Base-by-base conservation (phyloP, 2,888 invertebrate species). In the Serripes groenlandicus region DNA sequence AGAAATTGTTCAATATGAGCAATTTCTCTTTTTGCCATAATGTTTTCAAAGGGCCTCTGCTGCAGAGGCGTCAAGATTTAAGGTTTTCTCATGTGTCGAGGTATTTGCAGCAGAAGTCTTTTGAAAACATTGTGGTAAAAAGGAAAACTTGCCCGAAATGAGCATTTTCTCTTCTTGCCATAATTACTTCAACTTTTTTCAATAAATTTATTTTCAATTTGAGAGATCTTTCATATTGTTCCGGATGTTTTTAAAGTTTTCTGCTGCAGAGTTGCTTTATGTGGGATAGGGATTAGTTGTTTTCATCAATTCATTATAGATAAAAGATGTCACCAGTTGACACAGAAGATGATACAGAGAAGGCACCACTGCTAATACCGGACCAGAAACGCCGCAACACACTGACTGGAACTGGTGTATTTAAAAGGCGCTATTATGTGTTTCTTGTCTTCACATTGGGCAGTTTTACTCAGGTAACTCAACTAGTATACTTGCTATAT, bases 391-490 rank as follows among this genome's bases (percentile, higher is more conserved):
- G 26, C 2, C 42, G 42, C 15, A 42, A 42, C 42, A 64, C 64
- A 30, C 64, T 34, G 21, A 42, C 66, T 42, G 66, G 42, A 28
- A 83, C 75, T 3, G 66, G 69, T 3, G 83, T 83, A 18, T 83
- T 72, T 49, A 37, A 18, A 30, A 56, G 81, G 23, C 71, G 85
- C 42, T 85, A 81, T 81, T 83, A 76, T 52, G 76, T 85, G 21
- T 34, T 85, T n/a, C 1, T 73, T n/a, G 85, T 85, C 23, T 85
- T 85, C 73, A 75, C 75, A 26, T 64, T 81, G 30, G 69, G 70
- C 11, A 78, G 78, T 49, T 81, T 81, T 52, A 54, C 49, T 23
- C 85, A 85, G 85, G 85, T 85, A 74, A 32, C 30, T 37, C 1
- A 21, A 30, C 1, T 49, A 49, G n/a, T n/a, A n/a, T n/a, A n/a